Conservation (phyloP, 2,888 invertebrate species). For the Lycophotia porphyrea region DNA sequence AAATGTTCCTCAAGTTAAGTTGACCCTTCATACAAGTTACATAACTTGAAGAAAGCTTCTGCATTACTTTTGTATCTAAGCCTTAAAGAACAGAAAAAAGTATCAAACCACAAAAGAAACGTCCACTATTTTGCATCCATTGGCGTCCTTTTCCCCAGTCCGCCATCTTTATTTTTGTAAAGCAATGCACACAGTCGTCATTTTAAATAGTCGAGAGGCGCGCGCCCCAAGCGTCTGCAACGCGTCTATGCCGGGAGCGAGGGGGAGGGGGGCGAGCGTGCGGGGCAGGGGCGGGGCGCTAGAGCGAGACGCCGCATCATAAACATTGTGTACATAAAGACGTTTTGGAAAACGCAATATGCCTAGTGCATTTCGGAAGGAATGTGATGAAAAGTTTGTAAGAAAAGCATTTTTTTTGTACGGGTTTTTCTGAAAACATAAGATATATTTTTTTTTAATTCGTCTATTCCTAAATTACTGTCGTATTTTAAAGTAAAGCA, state of each 20-base stretch:
- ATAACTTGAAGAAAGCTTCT: slow-evolving; percentile 49
- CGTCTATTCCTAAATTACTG: fast-evolving
- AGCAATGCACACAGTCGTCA: slow-evolving; percentile 82
- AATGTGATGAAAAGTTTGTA: neutral
- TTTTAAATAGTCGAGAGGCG: slow-evolving; percentile 73
- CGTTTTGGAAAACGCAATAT: slow-evolving; percentile 65
- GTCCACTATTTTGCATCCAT: slow-evolving; percentile 63
- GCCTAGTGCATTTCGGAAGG: slow-evolving; percentile 39
- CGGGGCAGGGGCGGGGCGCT: slow-evolving; percentile 78
- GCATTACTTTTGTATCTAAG: slow-evolving; percentile 37
- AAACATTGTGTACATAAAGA: slow-evolving; percentile 76
- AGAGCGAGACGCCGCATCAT: slow-evolving; percentile 78
- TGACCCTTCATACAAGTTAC: slow-evolving; percentile 26
- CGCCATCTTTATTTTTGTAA: slow-evolving; percentile 89
- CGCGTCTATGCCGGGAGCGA: slow-evolving; percentile 70
- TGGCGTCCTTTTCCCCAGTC: slow-evolving; percentile 71
- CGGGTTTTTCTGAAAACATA: neutral
- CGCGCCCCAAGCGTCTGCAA: slow-evolving; percentile 72
- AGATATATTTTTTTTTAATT: neutral
- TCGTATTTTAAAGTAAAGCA: neutral
- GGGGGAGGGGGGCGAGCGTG: slow-evolving; percentile 68
- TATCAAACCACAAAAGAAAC: slow-evolving; percentile 40
- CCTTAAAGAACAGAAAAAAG: slow-evolving; percentile 27
- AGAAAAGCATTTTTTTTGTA: neutral
- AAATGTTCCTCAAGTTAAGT: neutral